Evolutionary conservation across 2,113 vertebrate genomes (phyloP).

Genomic region (Poicephalus meyeri): DNA sequence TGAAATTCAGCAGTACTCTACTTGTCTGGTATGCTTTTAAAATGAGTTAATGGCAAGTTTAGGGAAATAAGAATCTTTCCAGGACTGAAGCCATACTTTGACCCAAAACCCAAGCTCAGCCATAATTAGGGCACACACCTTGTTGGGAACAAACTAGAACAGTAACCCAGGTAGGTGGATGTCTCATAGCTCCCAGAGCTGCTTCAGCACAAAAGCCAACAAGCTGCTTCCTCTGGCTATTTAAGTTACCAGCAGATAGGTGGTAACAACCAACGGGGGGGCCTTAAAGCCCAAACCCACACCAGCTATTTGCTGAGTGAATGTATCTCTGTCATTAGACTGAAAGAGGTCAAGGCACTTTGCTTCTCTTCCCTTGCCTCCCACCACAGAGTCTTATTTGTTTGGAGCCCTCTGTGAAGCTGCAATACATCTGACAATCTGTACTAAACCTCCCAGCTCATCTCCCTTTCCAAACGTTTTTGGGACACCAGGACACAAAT

Average conservation of each 20-base stretch:
- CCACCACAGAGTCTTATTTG: not conserved
- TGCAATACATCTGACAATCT: fast-evolving
- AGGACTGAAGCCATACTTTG: not conserved
- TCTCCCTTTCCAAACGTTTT: not conserved
- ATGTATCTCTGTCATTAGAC: not conserved
- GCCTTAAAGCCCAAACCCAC: not conserved
- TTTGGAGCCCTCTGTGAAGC: not conserved
- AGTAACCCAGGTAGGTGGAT: not conserved
- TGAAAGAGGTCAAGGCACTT: conserved; percentile 2
- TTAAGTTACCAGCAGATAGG: not conserved
- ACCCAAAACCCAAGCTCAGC: not conserved
- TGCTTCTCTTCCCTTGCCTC: not conserved
- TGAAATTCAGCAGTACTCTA: not conserved
- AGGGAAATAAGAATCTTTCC: not conserved
- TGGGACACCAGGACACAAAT: not conserved
- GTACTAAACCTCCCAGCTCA: not conserved
- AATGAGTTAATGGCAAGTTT: not conserved
- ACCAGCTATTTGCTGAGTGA: not conserved
- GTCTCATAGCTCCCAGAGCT: not conserved
- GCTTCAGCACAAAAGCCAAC: conserved; percentile 7
- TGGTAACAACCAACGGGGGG: not conserved
- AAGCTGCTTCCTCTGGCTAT: not conserved
- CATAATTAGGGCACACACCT: not conserved
- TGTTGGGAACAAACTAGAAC: not conserved
- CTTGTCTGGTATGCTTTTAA: not conserved